Conservation (phyloP, 2,797 vertebrate genomes). For the Rallus crepitans region DNA sequence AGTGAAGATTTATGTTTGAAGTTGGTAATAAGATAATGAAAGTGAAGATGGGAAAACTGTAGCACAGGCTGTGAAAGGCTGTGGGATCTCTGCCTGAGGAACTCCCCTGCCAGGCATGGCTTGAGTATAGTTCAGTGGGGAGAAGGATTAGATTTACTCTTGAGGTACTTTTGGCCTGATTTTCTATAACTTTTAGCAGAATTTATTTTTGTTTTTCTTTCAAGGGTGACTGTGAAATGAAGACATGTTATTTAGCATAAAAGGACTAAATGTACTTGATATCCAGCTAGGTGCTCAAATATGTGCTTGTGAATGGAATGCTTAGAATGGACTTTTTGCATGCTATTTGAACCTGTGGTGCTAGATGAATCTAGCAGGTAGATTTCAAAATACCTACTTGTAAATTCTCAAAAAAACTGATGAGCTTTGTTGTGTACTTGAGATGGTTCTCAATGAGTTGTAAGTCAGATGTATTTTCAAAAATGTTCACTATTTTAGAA, state of each 20-base stretch:
- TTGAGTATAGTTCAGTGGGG: not conserved
- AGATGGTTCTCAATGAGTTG: not conserved
- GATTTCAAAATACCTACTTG: not conserved
- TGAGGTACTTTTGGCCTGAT: not conserved
- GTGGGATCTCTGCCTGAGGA: not conserved
- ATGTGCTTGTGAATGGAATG: not conserved
- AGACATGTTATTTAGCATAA: not conserved
- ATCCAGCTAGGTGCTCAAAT: not conserved
- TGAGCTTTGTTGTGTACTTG: not conserved
- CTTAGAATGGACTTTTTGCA: not conserved
- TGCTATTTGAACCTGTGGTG: not conserved
- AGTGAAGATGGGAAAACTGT: not conserved
- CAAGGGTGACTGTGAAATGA: not conserved
- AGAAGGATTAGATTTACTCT: not conserved
- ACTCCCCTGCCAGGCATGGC: not conserved
- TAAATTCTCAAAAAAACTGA: not conserved
- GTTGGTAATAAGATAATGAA: not conserved
- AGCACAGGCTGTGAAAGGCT: not conserved
- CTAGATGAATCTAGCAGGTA: not conserved
- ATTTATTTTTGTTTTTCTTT: not conserved
- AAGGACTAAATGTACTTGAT: not conserved
- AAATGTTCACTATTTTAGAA: not conserved
- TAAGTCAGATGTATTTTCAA: not conserved
- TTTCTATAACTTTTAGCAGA: not conserved
- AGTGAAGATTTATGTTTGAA: not conserved